A percentile compares a stretch with the other conserved stretches of the same genome.
phyloP scores from a whole-genome alignment of 2,888 invertebrate species.

The Eugnorisma glareosa region DNA sequence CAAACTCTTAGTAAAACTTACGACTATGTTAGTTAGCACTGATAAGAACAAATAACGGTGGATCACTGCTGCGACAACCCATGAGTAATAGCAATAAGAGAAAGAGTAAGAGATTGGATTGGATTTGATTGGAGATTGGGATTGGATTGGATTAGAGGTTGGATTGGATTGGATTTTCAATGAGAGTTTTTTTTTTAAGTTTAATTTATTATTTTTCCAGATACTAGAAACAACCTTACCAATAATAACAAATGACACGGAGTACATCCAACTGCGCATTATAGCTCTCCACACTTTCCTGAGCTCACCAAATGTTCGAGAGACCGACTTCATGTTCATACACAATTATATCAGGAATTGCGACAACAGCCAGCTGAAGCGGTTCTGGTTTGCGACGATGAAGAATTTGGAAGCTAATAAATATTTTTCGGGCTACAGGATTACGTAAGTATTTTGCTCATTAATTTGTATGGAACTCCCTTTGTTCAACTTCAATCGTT shows the following conservation, averaged over 20 bases:
- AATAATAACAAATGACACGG: constrained; percentile 92
- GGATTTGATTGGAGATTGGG: too few relatives aligned
- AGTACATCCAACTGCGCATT: constrained; percentile 92
- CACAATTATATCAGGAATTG: constrained; percentile 92
- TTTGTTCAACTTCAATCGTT: too few relatives aligned
- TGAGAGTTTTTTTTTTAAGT: too few relatives aligned
- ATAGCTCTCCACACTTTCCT: constrained; percentile 92
- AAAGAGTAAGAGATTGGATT: too few relatives aligned
- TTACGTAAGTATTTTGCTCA: constrained; percentile 89
- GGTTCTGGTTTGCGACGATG: constrained; percentile 93
- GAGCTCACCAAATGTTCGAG: constrained; percentile 91
- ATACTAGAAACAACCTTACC: constrained; percentile 91
- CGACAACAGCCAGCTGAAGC: constrained; percentile 91
- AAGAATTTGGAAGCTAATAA: constrained; percentile 92
- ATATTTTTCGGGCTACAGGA: constrained; percentile 91
- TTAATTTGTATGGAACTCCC: too few relatives aligned
- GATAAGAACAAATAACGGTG: too few relatives aligned
- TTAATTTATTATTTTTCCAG: constrained; percentile 65
- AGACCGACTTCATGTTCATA: constrained; percentile 92
- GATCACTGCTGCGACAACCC: too few relatives aligned
- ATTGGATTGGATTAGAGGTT: too few relatives aligned
- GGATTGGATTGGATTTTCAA: too few relatives aligned
- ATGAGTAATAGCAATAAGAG: too few relatives aligned
- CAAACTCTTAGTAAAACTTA: too few relatives aligned
- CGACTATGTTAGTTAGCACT: too few relatives aligned